phyloP scores from a whole-genome alignment of 2,797 vertebrate species.

The Natrix natrix region DNA sequence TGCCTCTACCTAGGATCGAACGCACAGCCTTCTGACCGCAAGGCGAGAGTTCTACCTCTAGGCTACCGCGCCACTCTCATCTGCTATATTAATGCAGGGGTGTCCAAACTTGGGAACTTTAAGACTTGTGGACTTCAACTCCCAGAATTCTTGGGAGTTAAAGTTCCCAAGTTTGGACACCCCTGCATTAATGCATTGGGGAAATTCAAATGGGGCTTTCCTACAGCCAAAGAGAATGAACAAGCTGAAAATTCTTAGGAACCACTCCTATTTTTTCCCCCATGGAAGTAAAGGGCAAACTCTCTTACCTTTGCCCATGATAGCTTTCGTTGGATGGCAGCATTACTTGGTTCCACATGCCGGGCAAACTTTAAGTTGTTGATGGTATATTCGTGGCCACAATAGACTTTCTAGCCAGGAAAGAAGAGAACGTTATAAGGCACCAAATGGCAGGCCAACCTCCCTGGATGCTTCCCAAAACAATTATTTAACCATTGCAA shows the following conservation, averaged over 20 bases:
- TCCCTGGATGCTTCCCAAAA: neutral
- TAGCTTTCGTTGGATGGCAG: constrained; percentile 82
- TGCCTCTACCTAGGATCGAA: no score
- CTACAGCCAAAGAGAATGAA: neutral
- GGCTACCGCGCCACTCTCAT: neutral
- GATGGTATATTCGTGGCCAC: constrained; percentile 96
- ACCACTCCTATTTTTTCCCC: neutral
- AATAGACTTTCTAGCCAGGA: constrained; percentile 84
- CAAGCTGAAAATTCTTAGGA: neutral
- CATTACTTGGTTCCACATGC: constrained; percentile 89
- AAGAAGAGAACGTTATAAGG: neutral
- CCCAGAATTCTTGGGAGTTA: no score
- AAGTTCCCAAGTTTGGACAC: no score
- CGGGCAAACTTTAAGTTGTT: constrained; percentile 96
- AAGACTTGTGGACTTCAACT: no score
- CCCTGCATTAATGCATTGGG: neutral
- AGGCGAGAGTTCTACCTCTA: no score
- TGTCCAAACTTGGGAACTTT: no score
- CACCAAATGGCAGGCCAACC: neutral
- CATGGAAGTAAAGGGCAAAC: neutral
- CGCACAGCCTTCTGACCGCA: no score
- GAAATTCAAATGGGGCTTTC: neutral
- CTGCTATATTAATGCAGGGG: neutral
- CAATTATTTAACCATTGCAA: neutral
- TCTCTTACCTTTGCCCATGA: constrained; percentile 90